Conservation (phyloP, 2,113 vertebrate species). For the Ginglymostoma cirratum region DNA sequence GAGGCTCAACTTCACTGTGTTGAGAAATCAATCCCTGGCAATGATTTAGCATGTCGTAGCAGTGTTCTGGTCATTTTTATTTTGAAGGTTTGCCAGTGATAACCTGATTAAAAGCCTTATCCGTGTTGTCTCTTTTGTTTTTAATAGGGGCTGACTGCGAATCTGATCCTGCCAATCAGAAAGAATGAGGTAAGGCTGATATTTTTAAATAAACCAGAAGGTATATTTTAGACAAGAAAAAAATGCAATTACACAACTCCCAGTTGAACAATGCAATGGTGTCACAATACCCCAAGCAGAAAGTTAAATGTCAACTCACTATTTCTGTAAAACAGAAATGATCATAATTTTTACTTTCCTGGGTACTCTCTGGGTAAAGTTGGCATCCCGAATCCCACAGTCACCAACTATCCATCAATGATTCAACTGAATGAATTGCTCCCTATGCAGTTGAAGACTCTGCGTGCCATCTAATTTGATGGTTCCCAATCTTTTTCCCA, state of each 20-base stretch:
- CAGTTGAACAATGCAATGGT: background rate
- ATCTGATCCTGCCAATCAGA: slow-evolving; percentile 76
- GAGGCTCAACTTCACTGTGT: too few species aligned
- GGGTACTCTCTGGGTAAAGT: too few species aligned
- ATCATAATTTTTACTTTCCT: background rate
- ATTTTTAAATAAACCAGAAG: background rate
- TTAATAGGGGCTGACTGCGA: slow-evolving; percentile 77
- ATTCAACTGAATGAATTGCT: background rate
- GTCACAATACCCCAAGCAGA: background rate
- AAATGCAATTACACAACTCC: background rate
- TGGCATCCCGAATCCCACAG: background rate
- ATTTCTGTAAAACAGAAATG: background rate
- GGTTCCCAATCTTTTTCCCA: too few species aligned
- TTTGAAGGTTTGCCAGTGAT: background rate
- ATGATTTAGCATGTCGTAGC: background rate
- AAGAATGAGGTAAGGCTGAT: slow-evolving; percentile 80
- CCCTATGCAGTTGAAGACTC: background rate
- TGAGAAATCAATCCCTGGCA: too few species aligned
- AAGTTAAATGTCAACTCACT: background rate
- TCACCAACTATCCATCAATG: background rate
- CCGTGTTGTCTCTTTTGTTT: slow-evolving; percentile 38
- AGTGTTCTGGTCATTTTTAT: background rate
- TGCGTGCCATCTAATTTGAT: background rate
- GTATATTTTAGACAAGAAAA: too few species aligned
- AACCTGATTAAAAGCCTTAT: background rate